These are phyloP conservation scores for Triplophysa dalaica DNA, from an alignment of 2,113 vertebrate genomes.

Conservation along the genomic window DNA sequence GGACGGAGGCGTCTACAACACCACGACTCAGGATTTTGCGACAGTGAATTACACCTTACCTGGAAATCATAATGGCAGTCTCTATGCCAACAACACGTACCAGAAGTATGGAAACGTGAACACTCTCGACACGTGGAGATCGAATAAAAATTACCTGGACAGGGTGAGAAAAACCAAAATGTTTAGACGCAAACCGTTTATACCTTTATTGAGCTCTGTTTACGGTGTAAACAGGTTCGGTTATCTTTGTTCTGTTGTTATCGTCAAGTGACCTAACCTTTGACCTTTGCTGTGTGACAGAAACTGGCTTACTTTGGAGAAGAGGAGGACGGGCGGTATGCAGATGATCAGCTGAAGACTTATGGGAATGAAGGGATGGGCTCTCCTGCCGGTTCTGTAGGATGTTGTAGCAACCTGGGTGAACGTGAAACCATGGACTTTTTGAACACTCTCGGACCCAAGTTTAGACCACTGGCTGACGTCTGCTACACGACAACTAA, in stretches of 20 bases:
- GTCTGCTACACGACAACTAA: slow-evolving; percentile 65
- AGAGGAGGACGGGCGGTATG: slow-evolving; percentile 61
- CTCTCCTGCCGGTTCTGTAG: slow-evolving; percentile 82
- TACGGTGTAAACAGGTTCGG: background rate
- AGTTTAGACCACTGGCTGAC: slow-evolving; percentile 84
- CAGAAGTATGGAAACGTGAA: slow-evolving; percentile 20
- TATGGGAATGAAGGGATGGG: slow-evolving; percentile 84
- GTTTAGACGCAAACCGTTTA: too few species aligned
- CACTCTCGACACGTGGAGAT: slow-evolving; percentile 54
- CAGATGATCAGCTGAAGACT: slow-evolving; percentile 77
- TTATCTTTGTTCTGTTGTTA: background rate
- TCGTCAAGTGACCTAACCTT: slow-evolving; percentile 7
- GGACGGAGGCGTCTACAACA: slow-evolving; percentile 35
- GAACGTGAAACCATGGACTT: slow-evolving; percentile 79
- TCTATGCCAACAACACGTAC: slow-evolving; percentile 21
- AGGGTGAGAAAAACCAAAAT: slow-evolving; percentile 45
- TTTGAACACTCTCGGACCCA: slow-evolving; percentile 84
- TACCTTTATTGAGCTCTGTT: background rate
- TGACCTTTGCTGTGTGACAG: slow-evolving; percentile 50
- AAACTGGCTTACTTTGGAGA: slow-evolving; percentile 54
- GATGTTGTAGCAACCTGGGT: slow-evolving; percentile 81
- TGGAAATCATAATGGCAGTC: slow-evolving; percentile 29
- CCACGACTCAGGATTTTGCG: slow-evolving; percentile 25
- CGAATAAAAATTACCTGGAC: slow-evolving; percentile 51
- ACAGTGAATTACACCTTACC: slow-evolving; percentile 15